A percentile compares a stretch with the other conserved stretches of the same genome.
Evolutionary conservation across 2,888 invertebrate genomes (phyloP).

Genomic region (Hyppa rectilinea): DNA sequence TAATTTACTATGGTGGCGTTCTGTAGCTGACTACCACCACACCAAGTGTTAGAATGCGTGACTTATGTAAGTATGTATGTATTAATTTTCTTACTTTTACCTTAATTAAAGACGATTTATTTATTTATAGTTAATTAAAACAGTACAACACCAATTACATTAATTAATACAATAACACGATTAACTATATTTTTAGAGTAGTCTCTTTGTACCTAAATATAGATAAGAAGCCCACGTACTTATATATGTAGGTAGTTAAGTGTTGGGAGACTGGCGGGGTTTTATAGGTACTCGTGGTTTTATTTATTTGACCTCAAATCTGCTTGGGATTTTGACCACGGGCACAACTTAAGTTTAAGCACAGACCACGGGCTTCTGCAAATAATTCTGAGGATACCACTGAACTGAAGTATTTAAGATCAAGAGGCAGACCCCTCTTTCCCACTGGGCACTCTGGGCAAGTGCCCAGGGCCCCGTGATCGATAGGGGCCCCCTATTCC

Average conservation of each 20-base stretch:
- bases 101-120: neutral
- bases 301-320: neutral
- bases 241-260: neutral
- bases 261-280: neutral
- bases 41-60: too few relatives aligned
- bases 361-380: neutral
- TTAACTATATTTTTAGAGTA: conserved; percentile 36
- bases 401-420: neutral
- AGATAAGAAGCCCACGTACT: neutral
- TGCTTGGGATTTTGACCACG: neutral
- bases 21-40: too few relatives aligned
- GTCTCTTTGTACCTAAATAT: neutral
- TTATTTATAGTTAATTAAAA: too few relatives aligned
- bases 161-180: too few relatives aligned
- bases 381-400: neutral
- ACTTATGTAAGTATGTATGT: too few relatives aligned
- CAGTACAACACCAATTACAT: too few relatives aligned
- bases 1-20: too few relatives aligned
- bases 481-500: too few relatives aligned
- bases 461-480: too few relatives aligned
- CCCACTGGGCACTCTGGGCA: too few relatives aligned
- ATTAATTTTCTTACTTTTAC: conserved; percentile 25
- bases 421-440: too few relatives aligned
- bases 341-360: neutral
- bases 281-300: neutral